A percentile compares a stretch with the other conserved stretches of the same genome.
These are phyloP conservation scores for Parauchenoglanis punctatus DNA, from an alignment of 2,797 vertebrate species.

Conservation along the genomic window DNA sequence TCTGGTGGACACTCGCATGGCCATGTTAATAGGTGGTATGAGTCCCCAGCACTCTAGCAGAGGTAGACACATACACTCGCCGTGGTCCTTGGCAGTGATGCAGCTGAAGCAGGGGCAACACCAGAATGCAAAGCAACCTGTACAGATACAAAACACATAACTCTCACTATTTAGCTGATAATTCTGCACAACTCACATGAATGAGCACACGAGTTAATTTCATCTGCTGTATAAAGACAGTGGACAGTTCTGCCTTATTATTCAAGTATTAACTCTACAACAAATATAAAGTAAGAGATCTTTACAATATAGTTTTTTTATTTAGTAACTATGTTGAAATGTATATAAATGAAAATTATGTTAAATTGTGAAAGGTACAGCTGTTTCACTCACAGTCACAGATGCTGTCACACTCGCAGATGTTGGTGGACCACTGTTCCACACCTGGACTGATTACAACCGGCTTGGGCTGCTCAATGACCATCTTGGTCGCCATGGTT, in stretches of 20 bases:
- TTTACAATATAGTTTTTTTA: too few relatives aligned
- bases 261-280: background rate
- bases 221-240: background rate
- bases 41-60: conserved; percentile 66
- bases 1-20: conserved; percentile 67
- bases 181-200: background rate
- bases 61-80: conserved; percentile 73
- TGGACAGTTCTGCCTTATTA: background rate
- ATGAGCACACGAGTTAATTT: background rate
- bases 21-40: conserved; percentile 67
- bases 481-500: conserved; percentile 54
- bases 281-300: too few relatives aligned
- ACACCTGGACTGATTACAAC: conserved; percentile 31
- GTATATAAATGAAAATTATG: background rate
- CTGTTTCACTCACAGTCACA: conserved; percentile 57
- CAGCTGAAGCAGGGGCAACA: conserved; percentile 71
- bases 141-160: background rate
- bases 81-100: conserved; percentile 64
- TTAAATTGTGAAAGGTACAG: background rate
- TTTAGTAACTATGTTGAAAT: background rate
- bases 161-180: background rate
- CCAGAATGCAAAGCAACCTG: conserved; percentile 73
- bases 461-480: conserved; percentile 60
- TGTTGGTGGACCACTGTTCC: conserved; percentile 56
- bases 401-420: conserved; percentile 61